Evolutionary conservation across 2,113 vertebrate species (phyloP).

Genomic region (Daboia siamensis): DNA sequence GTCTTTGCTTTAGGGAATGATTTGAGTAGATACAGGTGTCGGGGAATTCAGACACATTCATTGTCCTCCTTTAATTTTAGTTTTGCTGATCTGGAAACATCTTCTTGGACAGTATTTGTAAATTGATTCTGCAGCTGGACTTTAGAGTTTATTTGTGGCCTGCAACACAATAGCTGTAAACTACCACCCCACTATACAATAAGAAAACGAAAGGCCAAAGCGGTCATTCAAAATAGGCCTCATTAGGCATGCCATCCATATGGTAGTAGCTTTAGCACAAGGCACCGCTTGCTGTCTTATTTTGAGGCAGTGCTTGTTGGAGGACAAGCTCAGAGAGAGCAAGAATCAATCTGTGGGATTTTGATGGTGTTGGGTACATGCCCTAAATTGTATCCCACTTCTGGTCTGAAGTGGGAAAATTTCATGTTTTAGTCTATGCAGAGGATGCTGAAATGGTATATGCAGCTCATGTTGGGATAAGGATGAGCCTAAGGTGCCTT

Average conservation of each 20-base stretch:
- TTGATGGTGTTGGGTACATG: neutral
- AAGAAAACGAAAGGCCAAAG: slow-evolving; percentile 27
- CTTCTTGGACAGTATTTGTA: neutral
- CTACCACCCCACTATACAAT: slow-evolving; percentile 17
- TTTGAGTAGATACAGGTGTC: slow-evolving; percentile 2
- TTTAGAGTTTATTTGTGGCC: slow-evolving; percentile 1
- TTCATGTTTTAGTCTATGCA: neutral
- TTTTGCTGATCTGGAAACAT: neutral
- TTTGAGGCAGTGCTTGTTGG: neutral
- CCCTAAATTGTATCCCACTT: neutral
- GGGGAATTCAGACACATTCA: slow-evolving; percentile 4
- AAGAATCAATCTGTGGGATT: neutral
- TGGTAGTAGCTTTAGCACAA: slow-evolving; percentile 17
- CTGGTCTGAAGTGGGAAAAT: neutral
- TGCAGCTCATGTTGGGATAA: neutral
- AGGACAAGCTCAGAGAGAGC: neutral
- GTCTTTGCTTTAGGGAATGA: slow-evolving; percentile 1
- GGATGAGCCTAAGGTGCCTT: neutral
- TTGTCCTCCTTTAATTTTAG: slow-evolving; percentile 11
- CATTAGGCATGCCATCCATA: slow-evolving; percentile 10
- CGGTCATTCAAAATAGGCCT: neutral
- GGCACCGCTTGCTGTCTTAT: neutral
- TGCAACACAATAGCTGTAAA: slow-evolving; percentile 4
- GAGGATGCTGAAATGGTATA: neutral
- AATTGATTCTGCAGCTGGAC: neutral